A percentile compares a stretch with the other conserved stretches of the same genome.
phyloP scores from a whole-genome alignment of 2,888 invertebrate species.

The Campoplex capitator region DNA sequence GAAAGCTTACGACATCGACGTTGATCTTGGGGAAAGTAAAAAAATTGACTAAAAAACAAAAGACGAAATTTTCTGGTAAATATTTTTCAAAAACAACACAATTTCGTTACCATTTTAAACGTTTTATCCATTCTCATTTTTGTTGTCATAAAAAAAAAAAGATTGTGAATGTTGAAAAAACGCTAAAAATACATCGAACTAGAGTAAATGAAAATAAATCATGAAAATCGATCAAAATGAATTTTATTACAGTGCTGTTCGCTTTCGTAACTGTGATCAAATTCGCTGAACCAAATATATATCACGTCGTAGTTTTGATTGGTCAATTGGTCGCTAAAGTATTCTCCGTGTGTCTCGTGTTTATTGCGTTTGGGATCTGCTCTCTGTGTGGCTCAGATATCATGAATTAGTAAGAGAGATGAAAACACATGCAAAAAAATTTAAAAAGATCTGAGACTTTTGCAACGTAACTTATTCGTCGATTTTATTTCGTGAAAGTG shows the following conservation, averaged over 20 bases:
- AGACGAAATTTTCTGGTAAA: neutral
- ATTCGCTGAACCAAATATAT: slow-evolving; percentile 1
- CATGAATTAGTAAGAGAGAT: neutral
- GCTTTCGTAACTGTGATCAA: neutral
- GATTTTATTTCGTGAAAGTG: neutral
- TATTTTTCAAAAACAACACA: too few relatives aligned
- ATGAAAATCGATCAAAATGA: neutral
- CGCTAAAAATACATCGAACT: neutral
- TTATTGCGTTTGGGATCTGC: slow-evolving; percentile 18
- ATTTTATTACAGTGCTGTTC: neutral
- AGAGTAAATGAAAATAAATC: neutral
- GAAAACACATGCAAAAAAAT: neutral
- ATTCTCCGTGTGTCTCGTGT: slow-evolving; percentile 2
- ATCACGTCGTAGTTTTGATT: slow-evolving; percentile 67
- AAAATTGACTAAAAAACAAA: neutral
- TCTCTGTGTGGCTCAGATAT: slow-evolving; percentile 17
- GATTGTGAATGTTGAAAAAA: neutral
- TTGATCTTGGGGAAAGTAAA: neutral
- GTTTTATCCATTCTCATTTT: too few relatives aligned
- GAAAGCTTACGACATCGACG: neutral
- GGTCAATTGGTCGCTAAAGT: slow-evolving; percentile 65
- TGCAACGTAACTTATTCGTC: neutral
- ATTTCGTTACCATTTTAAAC: too few relatives aligned
- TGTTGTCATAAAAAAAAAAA: too few relatives aligned
- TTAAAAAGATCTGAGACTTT: neutral